Evolutionary conservation across 2,113 vertebrate species (phyloP), one percentile per base, ranked within the genome.

Genomic region (Corythaixoides concolor): DNA sequence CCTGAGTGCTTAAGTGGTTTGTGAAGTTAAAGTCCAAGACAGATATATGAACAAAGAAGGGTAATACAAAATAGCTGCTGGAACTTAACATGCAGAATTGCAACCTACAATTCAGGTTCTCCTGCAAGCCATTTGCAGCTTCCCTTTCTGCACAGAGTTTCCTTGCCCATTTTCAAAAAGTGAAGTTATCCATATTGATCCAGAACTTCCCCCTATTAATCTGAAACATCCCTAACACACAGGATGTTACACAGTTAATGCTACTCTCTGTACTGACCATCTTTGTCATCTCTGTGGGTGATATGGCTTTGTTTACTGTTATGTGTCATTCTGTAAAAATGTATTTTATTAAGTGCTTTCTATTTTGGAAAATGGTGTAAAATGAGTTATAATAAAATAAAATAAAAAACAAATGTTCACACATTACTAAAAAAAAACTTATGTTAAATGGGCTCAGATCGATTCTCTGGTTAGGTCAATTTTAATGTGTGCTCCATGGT

Each of bases 191-290:
- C 0, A 0, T 10, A 18, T 47, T 72, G n/a, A 63, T 53, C 21
- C 24, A 85, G 39, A 92, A 26, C 11, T 43, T 68, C 6, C 4
- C 4, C 4, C 11, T 64, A 11, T 56, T 58, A 6, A 19, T 30
- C 5, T 26, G 26, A 69, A 93, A 33, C 3, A 5, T 33, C 50
- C 11, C 4, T 49, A 80, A 28, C 1, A 1, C 13, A 50, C 6
- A 12, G 6, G 32, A 28, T 56, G 22, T 52, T 30, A 27, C 50
- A 47, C 3, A 66, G 16, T 33, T 77, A 49, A 27, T 72, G 43
- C n/a, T 75, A 4, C 49, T 47, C 15, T 23, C 19, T 37, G 18
- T 26, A 30, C 1, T 9, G 24, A 8, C 39, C 0, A 0, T 49
- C 30, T 82, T 68, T 56, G 26, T 17, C 28, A 21, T 24, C 23